These are phyloP conservation scores for Scelioninae gen. 1 DNA, from an alignment of 2,888 invertebrate genomes.

Conservation along the genomic window DNA sequence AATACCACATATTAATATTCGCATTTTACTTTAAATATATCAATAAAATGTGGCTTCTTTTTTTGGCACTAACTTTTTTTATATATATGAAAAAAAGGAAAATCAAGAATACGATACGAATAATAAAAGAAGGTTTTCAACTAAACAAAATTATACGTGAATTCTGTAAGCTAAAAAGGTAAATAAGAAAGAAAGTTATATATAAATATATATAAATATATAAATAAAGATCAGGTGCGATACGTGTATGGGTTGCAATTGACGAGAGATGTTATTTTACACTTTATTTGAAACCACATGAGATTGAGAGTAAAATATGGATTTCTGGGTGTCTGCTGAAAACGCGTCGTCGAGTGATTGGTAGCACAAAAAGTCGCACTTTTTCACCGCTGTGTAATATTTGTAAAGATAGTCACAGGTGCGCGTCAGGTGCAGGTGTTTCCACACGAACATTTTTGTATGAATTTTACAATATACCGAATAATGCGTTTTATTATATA, in stretches of 20 bases:
- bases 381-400: constrained; percentile 51
- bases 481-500: constrained; percentile 53
- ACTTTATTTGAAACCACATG: constrained; percentile 71
- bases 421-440: constrained; percentile 38
- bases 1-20: no score
- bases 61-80: no score
- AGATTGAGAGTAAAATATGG: constrained; percentile 13
- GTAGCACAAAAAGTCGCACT: constrained; percentile 70
- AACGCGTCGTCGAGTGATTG: constrained; percentile 66
- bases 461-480: constrained; percentile 58
- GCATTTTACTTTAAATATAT: no score
- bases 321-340: constrained; percentile 35
- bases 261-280: constrained; percentile 74
- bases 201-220: constrained; percentile 39
- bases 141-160: constrained; percentile 58
- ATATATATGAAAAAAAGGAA: no score
- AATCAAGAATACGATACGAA: no score
- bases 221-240: constrained; percentile 69
- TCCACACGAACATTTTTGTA: constrained; percentile 60
- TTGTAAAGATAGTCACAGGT: constrained; percentile 59
- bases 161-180: constrained; percentile 72
- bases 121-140: constrained; percentile 62
- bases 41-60: no score
- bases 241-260: constrained; percentile 71
- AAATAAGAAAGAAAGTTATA: no score